Base-by-base conservation (phyloP, 64 coral and sea anemone genomes). In the Pachyseris speciosa region DNA sequence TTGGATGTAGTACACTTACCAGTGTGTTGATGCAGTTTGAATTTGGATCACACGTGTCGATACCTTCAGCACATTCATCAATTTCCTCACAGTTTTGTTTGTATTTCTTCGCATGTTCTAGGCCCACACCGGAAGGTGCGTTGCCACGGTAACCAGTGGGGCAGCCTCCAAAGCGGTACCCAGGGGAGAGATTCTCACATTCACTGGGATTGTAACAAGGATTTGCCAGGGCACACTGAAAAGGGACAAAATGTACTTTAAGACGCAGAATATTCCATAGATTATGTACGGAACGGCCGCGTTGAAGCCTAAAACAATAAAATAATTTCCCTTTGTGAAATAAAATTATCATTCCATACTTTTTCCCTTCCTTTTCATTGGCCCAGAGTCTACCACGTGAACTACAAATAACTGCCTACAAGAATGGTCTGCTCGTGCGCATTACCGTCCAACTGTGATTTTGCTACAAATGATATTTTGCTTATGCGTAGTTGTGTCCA, bases 121-220 rank as follows among this genome's bases (percentile, higher is more conserved):
- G 47, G 30, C 96, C 96, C 41, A 99, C 85, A 37, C 96, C 96
- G 3, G 96, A 95, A 17, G 96, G 96, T 12, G 96, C 93, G 33
- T 95, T 95, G 13, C 96, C 96, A 73, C 96, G 96, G 65, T 92
- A 90, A 49, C 96, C 96, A 3, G 86, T 39, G 17, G 96, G 96
- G 67, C 96, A 99, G 8, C 96, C 96, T 24, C 90, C 90, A 84
- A 93, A 99, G 22, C 96, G 90, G 72, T 99, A 99, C 11, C 96
- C 96, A 47, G 96, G 96, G 16, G 71, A 76, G 20, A 99, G 75
- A 50, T 99, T 99, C 0, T 85, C 75, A 58, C 96, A 99, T 36
- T 85, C 77, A 32, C 36, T 69, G 68, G 33, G 71, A 13, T 91
- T 72, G 51, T 92, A 95, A 64, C 96, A 98, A 8, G 96, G 96